Percentiles rank a stretch among this genome's conserved stretches.
phyloP scores from a whole-genome alignment of 2,797 vertebrate species.

The Propithecus perrieri region DNA sequence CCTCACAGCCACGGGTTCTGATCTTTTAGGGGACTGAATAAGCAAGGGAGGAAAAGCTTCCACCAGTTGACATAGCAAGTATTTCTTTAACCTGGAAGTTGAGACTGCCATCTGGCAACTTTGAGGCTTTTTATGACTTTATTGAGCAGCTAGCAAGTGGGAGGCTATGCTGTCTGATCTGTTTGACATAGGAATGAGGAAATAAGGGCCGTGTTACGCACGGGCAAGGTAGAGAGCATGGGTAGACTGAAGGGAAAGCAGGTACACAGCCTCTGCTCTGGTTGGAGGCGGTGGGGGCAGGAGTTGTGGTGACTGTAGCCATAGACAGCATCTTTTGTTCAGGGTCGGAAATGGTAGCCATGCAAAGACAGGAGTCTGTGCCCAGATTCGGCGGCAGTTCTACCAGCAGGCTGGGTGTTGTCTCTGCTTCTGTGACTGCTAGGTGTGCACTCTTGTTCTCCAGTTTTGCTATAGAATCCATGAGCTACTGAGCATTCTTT shows the following conservation, averaged over 20 bases:
- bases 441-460: background rate
- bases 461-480: background rate
- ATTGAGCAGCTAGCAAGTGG: background rate
- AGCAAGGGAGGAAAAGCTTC: background rate
- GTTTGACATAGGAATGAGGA: no score
- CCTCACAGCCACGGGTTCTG: background rate
- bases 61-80: no score
- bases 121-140: background rate
- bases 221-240: background rate
- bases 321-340: no score
- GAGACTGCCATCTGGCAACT: background rate
- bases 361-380: no score
- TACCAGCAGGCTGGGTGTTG: rapidly evolving
- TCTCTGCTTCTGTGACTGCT: background rate
- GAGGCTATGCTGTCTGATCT: no score
- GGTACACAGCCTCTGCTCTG: background rate
- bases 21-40: background rate
- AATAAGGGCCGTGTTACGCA: no score
- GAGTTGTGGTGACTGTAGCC: background rate
- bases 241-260: background rate
- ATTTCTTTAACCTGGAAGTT: background rate
- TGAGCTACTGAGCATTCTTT: background rate
- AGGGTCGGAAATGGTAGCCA: background rate
- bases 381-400: rapidly evolving
- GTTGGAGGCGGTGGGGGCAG: no score